Evolutionary conservation across 2,888 invertebrate genomes (phyloP).

Genomic region (Tortricodes alternella): DNA sequence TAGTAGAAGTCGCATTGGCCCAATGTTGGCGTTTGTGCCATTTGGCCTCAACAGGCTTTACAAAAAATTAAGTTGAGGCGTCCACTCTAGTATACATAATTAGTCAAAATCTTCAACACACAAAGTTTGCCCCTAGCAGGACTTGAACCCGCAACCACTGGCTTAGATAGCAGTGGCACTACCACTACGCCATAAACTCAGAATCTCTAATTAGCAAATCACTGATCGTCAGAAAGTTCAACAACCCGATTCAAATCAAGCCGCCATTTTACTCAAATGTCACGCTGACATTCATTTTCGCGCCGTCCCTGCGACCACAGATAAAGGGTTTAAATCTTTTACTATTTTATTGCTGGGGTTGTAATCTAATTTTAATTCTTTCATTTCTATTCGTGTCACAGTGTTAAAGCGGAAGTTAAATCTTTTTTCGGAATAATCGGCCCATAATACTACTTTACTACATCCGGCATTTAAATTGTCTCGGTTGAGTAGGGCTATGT

Average conservation of each 20-base stretch:
- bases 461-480: conserved; percentile 24
- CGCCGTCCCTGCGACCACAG: conserved; percentile 24
- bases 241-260: not conserved
- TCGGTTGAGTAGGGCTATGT: conserved; percentile 22
- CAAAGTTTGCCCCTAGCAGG: too few relatives aligned
- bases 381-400: conserved; percentile 29
- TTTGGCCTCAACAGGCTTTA: too few relatives aligned
- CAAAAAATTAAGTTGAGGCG: too few relatives aligned
- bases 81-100: too few relatives aligned
- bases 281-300: conserved; percentile 23
- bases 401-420: conserved; percentile 16
- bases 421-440: conserved; percentile 26
- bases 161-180: too few relatives aligned
- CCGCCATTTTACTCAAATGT: conserved; percentile 18
- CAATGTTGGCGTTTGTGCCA: too few relatives aligned
- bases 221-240: not conserved
- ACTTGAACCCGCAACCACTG: too few relatives aligned
- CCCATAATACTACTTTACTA: conserved; percentile 27
- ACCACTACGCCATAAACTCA: not conserved
- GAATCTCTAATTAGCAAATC: not conserved
- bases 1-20: too few relatives aligned
- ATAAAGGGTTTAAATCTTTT: conserved; percentile 26
- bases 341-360: conserved; percentile 21
- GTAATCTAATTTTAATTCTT: conserved; percentile 26
- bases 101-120: too few relatives aligned